phyloP scores from a whole-genome alignment of 2,888 invertebrate species.

The Buathra laborator region DNA sequence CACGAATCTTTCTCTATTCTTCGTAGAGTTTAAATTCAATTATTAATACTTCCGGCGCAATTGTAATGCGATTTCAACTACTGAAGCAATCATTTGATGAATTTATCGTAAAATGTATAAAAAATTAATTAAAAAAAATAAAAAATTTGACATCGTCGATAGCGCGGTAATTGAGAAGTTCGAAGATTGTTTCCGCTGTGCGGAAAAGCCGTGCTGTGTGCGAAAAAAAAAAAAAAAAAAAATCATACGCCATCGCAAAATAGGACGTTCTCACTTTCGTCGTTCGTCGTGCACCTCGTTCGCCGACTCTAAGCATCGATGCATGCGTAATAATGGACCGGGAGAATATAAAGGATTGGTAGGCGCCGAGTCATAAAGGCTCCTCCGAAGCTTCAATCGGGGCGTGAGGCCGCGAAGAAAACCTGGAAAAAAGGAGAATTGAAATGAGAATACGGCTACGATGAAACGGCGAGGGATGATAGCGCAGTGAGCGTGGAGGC shows the following conservation, averaged over 20 bases:
- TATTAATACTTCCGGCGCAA: too few relatives aligned
- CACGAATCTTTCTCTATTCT: too few relatives aligned
- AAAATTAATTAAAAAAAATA: too few relatives aligned
- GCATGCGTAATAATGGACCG: slow-evolving; percentile 81
- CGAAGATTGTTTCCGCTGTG: too few relatives aligned
- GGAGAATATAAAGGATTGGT: slow-evolving; percentile 78
- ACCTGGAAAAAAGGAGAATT: slow-evolving; percentile 76
- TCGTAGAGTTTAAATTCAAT: too few relatives aligned
- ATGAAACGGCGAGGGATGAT: slow-evolving; percentile 51
- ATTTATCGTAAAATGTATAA: too few relatives aligned
- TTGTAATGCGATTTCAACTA: too few relatives aligned
- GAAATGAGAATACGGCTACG: slow-evolving; percentile 77
- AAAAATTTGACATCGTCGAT: too few relatives aligned
- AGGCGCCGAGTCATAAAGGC: slow-evolving; percentile 81
- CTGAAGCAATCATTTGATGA: too few relatives aligned
- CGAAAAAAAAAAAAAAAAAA: slow-evolving; percentile 19
- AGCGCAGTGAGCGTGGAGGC: slow-evolving; percentile 44
- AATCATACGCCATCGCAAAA: background rate
- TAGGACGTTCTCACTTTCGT: background rate
- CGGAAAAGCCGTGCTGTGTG: too few relatives aligned
- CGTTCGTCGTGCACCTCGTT: slow-evolving; percentile 24
- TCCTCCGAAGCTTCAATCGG: slow-evolving; percentile 76
- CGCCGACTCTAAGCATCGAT: slow-evolving; percentile 73
- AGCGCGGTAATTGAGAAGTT: too few relatives aligned
- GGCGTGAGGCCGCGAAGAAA: slow-evolving; percentile 72